Evolutionary conservation across 2,797 vertebrate genomes (phyloP).

Genomic region (Cuniculus paca): DNA sequence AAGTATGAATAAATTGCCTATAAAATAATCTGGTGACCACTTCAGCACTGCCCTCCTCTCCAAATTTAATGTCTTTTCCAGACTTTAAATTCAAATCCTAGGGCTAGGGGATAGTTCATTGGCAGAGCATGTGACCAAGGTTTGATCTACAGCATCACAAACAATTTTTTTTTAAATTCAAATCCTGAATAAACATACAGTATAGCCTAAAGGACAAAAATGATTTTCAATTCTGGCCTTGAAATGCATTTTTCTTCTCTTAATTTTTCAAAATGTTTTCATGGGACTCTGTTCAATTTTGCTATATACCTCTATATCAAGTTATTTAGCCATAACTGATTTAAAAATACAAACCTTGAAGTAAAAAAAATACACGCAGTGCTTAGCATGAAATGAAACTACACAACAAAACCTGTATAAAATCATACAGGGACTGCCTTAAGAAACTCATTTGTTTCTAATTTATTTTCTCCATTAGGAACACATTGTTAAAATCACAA

Average conservation of each 20-base stretch:
- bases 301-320: background rate
- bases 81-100: slow-evolving; percentile 10
- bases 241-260: background rate
- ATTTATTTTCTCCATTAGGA: slow-evolving; percentile 76
- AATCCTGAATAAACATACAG: background rate
- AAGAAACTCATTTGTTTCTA: slow-evolving; percentile 78
- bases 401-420: background rate
- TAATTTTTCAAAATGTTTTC: slow-evolving; percentile 48
- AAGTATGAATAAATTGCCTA: background rate
- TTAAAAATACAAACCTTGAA: slow-evolving; percentile 3
- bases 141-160: background rate
- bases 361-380: background rate
- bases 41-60: background rate
- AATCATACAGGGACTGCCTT: slow-evolving; percentile 44
- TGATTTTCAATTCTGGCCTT: background rate
- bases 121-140: too few relatives aligned
- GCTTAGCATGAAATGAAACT: slow-evolving; percentile 26
- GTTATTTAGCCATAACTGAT: slow-evolving; percentile 8
- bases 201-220: background rate
- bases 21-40: background rate
- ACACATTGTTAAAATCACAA: slow-evolving; percentile 74
- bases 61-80: background rate
- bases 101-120: background rate
- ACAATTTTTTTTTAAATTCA: background rate
- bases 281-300: slow-evolving; percentile 15